These are phyloP conservation scores for Catalaphyllia jardinei DNA, from an alignment of 64 coral and sea anemone species.

Conservation along the genomic window DNA sequence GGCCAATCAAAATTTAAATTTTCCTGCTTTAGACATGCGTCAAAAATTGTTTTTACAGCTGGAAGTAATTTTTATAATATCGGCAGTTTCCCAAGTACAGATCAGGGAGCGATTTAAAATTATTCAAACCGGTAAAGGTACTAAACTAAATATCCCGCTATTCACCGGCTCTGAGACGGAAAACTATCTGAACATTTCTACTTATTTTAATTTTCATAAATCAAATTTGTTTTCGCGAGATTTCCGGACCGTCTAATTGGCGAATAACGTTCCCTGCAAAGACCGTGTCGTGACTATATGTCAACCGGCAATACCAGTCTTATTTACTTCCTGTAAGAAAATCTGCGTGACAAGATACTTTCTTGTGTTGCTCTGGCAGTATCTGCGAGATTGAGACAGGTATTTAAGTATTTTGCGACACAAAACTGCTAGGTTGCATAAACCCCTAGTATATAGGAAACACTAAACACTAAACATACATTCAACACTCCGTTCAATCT, in stretches of 20 bases:
- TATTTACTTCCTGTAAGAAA: neutral
- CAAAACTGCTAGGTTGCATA: too few species aligned
- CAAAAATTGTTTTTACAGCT: neutral
- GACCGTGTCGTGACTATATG: neutral
- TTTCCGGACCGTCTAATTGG: too few species aligned
- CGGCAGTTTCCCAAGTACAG: neutral
- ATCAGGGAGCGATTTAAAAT: neutral
- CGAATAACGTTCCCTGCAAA: too few species aligned
- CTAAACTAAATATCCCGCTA: neutral
- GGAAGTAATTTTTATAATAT: neutral
- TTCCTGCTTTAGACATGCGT: neutral
- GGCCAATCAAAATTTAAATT: neutral
- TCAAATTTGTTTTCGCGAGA: too few species aligned
- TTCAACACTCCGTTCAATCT: too few species aligned
- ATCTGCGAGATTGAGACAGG: too few species aligned
- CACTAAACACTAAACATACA: too few species aligned
- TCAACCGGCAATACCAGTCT: neutral
- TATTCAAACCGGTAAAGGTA: neutral
- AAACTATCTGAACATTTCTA: neutral
- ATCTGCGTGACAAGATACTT: neutral
- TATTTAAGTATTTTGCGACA: too few species aligned
- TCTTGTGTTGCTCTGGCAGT: too few species aligned
- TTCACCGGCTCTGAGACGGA: neutral
- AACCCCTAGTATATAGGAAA: too few species aligned
- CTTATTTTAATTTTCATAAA: too few species aligned